These are phyloP conservation scores for Coracias cyanogaster DNA, from an alignment of 2,797 vertebrate species.

Conservation along the genomic window DNA sequence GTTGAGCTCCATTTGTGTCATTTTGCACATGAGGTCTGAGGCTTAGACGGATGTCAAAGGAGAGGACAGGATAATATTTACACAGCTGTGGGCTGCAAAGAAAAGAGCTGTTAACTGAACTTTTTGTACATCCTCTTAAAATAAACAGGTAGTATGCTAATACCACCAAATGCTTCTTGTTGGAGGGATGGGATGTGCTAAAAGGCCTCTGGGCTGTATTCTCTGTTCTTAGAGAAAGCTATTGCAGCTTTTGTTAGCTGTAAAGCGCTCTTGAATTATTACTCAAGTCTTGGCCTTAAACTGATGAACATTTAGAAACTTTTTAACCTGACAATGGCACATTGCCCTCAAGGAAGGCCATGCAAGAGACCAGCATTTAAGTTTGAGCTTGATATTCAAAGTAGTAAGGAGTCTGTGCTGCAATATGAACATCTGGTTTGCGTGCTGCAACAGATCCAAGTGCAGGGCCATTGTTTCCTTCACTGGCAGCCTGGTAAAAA, in stretches of 20 bases:
- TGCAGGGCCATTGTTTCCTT: not conserved
- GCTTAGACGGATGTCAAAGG: not conserved
- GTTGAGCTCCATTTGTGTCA: not conserved
- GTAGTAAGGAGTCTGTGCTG: not conserved
- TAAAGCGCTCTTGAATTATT: constrained; percentile 4
- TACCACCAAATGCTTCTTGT: not conserved
- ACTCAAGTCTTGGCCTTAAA: not conserved
- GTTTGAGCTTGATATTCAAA: not conserved
- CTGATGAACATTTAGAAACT: not conserved
- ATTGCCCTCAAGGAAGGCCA: not conserved
- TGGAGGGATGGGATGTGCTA: not conserved
- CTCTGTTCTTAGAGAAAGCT: not conserved
- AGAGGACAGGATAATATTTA: constrained; percentile 53
- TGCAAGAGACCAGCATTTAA: not conserved
- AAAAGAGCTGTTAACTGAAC: not conserved
- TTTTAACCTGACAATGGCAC: not conserved
- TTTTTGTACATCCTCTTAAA: constrained; percentile 32
- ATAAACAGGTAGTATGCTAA: constrained; percentile 40
- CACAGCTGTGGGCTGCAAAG: constrained; percentile 46
- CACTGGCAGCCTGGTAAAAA: not conserved
- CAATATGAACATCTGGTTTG: not conserved
- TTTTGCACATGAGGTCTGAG: constrained; percentile 22
- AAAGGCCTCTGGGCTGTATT: not conserved
- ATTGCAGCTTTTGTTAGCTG: not conserved
- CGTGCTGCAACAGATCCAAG: not conserved